Conservation (phyloP, 2,888 invertebrate genomes). For the Drosophila fulvimacula region DNA sequence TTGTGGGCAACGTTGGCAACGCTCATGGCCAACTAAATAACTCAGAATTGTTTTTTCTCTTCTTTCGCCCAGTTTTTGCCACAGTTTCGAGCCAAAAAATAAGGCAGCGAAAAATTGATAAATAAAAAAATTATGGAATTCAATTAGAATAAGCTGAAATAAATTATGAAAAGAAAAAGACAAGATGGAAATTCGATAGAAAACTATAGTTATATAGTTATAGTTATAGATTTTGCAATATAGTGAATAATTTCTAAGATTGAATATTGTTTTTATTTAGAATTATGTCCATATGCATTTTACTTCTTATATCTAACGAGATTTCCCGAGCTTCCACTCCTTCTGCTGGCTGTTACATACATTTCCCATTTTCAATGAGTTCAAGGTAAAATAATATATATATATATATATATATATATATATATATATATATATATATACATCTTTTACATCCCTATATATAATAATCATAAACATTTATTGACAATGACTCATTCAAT, state of each 20-base stretch:
- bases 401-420: too few relatives aligned
- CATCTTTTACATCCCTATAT: not conserved
- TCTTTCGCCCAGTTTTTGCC: not conserved
- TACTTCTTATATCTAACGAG: too few relatives aligned
- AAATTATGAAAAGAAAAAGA: not conserved
- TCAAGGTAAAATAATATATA: too few relatives aligned
- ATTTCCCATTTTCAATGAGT: too few relatives aligned
- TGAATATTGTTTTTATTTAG: too few relatives aligned
- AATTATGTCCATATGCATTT: too few relatives aligned
- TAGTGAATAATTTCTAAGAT: too few relatives aligned
- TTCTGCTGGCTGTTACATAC: too few relatives aligned
- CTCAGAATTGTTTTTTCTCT: not conserved
- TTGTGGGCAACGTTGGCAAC: conserved; percentile 3
- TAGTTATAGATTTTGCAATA: too few relatives aligned
- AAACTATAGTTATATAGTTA: too few relatives aligned
- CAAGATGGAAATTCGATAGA: not conserved
- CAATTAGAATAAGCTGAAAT: not conserved
- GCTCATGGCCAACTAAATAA: conserved; percentile 1
- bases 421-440: too few relatives aligned
- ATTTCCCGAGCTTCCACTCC: too few relatives aligned
- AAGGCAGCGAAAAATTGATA: not conserved
- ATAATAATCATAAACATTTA: not conserved
- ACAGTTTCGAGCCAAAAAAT: not conserved
- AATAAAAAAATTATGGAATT: not conserved
- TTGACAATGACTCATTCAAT: conserved; percentile 14